Evolutionary conservation across 2,888 invertebrate species (phyloP), one percentile per base, ranked within the genome.

Genomic region (Acanthosepion esculentum): DNA sequence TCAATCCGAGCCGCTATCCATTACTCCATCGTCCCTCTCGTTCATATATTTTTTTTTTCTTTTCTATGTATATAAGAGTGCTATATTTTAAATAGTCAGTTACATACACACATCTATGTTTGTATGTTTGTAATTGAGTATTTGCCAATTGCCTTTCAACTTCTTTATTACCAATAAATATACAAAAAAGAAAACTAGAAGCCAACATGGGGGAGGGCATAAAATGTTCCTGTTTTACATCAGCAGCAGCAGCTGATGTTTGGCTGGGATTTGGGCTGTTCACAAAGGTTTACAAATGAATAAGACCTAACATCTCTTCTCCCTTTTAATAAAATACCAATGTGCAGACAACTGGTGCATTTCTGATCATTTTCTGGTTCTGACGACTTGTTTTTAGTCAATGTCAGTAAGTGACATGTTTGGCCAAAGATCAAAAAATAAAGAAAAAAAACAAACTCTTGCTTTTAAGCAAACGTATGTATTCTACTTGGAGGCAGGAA

Each of bases 201-300:
- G 29, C 15, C 12, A n/a, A 78, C n/a, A 78, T n/a, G 12, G 15
- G 15, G 33, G 33, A 15, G 1, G 3, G 8, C n/a, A n/a, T 8
- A 23, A 7, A 59, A 20, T 20, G 55, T 5, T 20, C 5, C 4
- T 20, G 15, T 5, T 20, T 20, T 18, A 59, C 59, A 78, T n/a
- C 78, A 78, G n/a, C 15, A 64, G 26, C 64, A 78, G 78, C n/a
- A 10, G 78, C 26, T 15, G n/a, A 12, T 23, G 59, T 78, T 33
- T n/a, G 33, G 8, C n/a, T n/a, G 12, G n/a, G 33, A 78, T n/a
- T 23, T 33, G 20, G n/a, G 78, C n/a, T n/a, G 78, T 18, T 78
- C 78, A 78, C 78, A 78, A 78, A 78, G 78, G 78, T 78, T 78
- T 78, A 78, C 78, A n/a, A 78, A 78, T 78, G 33, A 78, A 78